phyloP scores from a whole-genome alignment of 2,797 vertebrate species.

The Fistularia commersonii region DNA sequence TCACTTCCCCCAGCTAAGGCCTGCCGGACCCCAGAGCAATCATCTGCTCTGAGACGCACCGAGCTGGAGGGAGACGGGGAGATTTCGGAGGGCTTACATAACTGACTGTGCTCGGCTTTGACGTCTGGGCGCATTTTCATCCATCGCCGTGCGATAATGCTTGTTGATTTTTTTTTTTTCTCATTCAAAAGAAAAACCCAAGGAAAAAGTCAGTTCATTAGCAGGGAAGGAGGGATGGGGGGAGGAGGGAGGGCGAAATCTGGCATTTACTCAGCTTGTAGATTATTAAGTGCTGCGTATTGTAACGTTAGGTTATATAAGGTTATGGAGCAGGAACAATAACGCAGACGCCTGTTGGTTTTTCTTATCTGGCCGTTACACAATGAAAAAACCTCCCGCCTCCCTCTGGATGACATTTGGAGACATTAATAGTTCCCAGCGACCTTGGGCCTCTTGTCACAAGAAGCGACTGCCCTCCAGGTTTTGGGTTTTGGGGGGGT shows the following conservation, averaged over 20 bases:
- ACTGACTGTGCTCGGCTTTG: conserved; percentile 44
- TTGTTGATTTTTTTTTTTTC: conserved; percentile 33
- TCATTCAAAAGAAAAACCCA: neutral
- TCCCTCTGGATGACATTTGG: conserved; percentile 13
- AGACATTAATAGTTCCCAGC: conserved; percentile 2
- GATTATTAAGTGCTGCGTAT: conserved; percentile 24
- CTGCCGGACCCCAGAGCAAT: conserved; percentile 63
- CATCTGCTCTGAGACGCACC: conserved; percentile 50
- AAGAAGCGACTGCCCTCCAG: too few relatives aligned
- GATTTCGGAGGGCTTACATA: conserved; percentile 51
- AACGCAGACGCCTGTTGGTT: conserved; percentile 16
- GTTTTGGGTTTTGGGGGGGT: too few relatives aligned
- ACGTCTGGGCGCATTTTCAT: conserved; percentile 42
- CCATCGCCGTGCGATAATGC: conserved; percentile 31
- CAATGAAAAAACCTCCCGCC: conserved; percentile 7
- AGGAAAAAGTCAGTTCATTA: conserved; percentile 27
- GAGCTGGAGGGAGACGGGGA: conserved; percentile 44
- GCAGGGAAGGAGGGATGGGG: conserved; percentile 10
- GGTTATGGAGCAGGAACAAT: conserved; percentile 5
- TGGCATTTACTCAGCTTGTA: conserved; percentile 19
- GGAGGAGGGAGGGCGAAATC: conserved; percentile 1
- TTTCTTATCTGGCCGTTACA: conserved; percentile 15
- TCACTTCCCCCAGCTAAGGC: conserved; percentile 26
- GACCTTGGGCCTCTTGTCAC: neutral
- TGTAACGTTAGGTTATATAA: conserved; percentile 16